A percentile compares a stretch with the other conserved stretches of the same genome.
Conservation (phyloP, 1,140 invertebrate genomes). For the Pogonomyrmex barbatus region DNA sequence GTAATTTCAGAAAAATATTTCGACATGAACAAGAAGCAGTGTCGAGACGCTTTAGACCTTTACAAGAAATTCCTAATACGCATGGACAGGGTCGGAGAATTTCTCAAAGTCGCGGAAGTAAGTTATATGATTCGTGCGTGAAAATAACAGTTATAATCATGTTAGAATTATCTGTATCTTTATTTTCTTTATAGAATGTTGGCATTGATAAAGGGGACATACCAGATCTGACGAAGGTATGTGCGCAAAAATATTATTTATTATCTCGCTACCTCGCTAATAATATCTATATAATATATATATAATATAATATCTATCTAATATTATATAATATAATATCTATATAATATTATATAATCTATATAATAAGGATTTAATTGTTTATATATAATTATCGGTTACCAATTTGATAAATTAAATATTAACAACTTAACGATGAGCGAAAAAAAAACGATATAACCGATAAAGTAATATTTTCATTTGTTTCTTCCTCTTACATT, state of each 20-base stretch:
- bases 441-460: constrained; percentile 25
- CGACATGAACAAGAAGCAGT: constrained; percentile 99
- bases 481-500: constrained; percentile 58
- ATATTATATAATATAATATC: too few species aligned
- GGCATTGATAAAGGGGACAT: constrained; percentile 99
- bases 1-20: constrained; percentile 96
- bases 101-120: constrained; percentile 98
- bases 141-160: not conserved
- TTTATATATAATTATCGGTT: constrained; percentile 17
- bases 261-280: not conserved
- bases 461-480: constrained; percentile 50
- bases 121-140: constrained; percentile 60
- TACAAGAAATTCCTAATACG: constrained; percentile 99
- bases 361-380: constrained; percentile 24
- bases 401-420: not conserved
- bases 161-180: constrained; percentile 22
- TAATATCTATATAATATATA: too few species aligned
- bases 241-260: not conserved
- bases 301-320: too few species aligned
- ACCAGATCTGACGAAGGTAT: constrained; percentile 97
- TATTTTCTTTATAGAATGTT: constrained; percentile 90
- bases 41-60: constrained; percentile 98
- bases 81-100: constrained; percentile 99
- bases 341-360: too few species aligned
- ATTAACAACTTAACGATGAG: constrained; percentile 15